These are phyloP conservation scores for Eufriesea mexicana DNA, from an alignment of 1,140 invertebrate species.

Conservation along the genomic window DNA sequence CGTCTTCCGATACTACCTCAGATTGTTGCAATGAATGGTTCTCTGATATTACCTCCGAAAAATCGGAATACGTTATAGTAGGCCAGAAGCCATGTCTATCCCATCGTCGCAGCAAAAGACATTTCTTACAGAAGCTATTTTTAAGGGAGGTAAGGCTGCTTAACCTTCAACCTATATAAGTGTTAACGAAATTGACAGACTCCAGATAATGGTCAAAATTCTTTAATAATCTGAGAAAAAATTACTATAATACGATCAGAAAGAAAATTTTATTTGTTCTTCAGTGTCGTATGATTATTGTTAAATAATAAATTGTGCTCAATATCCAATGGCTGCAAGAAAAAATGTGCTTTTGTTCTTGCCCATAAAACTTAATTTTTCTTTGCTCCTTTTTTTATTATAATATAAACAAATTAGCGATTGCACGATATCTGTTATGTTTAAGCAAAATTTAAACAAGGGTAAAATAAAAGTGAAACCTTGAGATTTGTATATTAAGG, in stretches of 20 bases:
- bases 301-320: background rate
- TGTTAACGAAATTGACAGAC: conserved; percentile 58
- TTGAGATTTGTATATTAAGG: background rate
- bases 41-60: conserved; percentile 79
- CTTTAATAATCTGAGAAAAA: background rate
- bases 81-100: conserved; percentile 74
- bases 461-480: background rate
- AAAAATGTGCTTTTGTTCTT: conserved; percentile 43
- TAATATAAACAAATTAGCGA: background rate
- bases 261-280: background rate
- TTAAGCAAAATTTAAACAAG: background rate
- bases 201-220: conserved; percentile 51
- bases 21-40: conserved; percentile 79
- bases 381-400: background rate
- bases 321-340: conserved; percentile 7
- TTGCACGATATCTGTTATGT: background rate
- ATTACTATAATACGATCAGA: background rate
- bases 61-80: conserved; percentile 75
- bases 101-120: conserved; percentile 69
- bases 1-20: conserved; percentile 82
- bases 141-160: conserved; percentile 76
- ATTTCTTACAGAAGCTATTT: conserved; percentile 78
- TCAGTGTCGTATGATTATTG: background rate
- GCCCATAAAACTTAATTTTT: background rate
- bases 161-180: conserved; percentile 63